Conservation (phyloP, 2,888 invertebrate genomes). For the Lapara coniferarum region DNA sequence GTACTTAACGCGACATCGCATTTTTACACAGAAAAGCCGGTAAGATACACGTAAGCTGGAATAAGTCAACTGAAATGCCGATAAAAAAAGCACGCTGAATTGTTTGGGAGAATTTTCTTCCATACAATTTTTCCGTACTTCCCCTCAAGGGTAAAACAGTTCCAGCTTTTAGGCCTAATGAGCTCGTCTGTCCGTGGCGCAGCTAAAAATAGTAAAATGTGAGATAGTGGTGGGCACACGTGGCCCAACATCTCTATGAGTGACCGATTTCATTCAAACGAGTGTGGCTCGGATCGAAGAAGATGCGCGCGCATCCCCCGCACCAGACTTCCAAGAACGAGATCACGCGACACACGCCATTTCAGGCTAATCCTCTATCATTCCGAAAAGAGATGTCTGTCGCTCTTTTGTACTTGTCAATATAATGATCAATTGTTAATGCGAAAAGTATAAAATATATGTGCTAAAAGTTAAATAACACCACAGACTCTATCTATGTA, state of each 20-base stretch:
- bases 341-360: conserved; percentile 37
- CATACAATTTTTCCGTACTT: neutral
- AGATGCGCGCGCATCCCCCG: conserved; percentile 71
- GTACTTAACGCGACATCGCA: too few species aligned
- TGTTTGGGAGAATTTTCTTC: neutral
- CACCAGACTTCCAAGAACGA: conserved; percentile 39
- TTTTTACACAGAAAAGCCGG: too few species aligned
- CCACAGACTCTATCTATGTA: too few species aligned
- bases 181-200: conserved; percentile 3
- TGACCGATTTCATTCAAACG: conserved; percentile 74
- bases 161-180: conserved; percentile 12
- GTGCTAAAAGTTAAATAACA: too few species aligned
- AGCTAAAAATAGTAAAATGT: conserved; percentile 25
- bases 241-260: conserved; percentile 54
- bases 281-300: conserved; percentile 69
- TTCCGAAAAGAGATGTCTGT: conserved; percentile 6
- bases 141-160: conserved; percentile 5
- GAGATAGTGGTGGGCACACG: conserved; percentile 46
- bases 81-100: neutral
- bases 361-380: conserved; percentile 20
- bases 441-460: neutral
- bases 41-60: neutral
- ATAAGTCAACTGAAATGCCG: neutral
- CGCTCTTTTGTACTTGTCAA: neutral
- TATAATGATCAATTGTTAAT: neutral